Percentiles rank a stretch among this genome's conserved stretches.
phyloP scores from a whole-genome alignment of 2,888 invertebrate species.

The Brachycybe producta region DNA sequence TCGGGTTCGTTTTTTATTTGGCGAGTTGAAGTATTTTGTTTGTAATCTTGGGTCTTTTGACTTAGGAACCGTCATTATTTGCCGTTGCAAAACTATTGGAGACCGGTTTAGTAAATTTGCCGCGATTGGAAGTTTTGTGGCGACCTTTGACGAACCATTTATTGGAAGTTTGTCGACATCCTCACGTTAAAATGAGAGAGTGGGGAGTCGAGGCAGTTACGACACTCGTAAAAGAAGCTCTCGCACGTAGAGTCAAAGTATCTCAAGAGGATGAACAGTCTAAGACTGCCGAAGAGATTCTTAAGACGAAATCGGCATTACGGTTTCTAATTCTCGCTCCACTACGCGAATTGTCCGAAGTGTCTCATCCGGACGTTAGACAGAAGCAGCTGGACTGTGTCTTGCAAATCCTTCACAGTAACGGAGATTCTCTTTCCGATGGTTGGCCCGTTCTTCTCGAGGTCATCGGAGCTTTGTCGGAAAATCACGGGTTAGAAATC shows the following conservation, averaged over 20 bases:
- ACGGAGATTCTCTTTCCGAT: conserved; percentile 79
- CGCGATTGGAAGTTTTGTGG: conserved; percentile 88
- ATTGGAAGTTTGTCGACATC: conserved; percentile 90
- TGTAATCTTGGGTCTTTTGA: conserved; percentile 4
- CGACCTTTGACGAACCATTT: conserved; percentile 86
- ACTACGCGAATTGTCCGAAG: conserved; percentile 76
- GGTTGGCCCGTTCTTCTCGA: conserved; percentile 92
- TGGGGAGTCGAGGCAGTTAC: conserved; percentile 97
- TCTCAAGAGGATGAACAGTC: neutral
- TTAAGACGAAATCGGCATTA: neutral
- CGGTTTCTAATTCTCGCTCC: conserved; percentile 64
- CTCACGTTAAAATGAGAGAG: conserved; percentile 85
- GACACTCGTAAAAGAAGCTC: conserved; percentile 78
- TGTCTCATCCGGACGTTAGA: conserved; percentile 83
- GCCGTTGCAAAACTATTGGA: conserved; percentile 97
- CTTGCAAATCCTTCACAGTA: conserved; percentile 78
- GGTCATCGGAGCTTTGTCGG: conserved; percentile 87
- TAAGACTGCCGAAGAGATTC: neutral
- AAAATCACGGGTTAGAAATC: conserved; percentile 63
- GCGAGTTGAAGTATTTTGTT: neutral
- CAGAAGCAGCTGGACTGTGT: conserved; percentile 91
- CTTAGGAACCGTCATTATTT: conserved; percentile 84
- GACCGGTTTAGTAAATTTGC: conserved; percentile 86
- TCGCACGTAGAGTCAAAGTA: conserved; percentile 48
- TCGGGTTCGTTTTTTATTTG: conserved; percentile 44